phyloP scores from a whole-genome alignment of 2,113 vertebrate species.

The Alosa alosa region DNA sequence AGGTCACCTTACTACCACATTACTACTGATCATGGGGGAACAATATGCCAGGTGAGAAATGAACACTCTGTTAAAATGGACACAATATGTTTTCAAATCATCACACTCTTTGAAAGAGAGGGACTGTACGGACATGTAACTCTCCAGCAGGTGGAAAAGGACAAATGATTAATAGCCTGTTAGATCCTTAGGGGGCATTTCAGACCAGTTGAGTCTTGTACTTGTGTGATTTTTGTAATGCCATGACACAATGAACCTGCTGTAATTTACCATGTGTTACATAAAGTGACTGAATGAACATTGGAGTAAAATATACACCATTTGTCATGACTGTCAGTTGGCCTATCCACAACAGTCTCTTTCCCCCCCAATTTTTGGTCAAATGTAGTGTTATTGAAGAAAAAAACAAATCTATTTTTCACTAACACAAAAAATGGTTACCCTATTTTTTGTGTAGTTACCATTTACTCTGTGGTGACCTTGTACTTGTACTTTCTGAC shows the following conservation, averaged over 20 bases:
- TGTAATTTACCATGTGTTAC: neutral
- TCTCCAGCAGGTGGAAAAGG: neutral
- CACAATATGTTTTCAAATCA: neutral
- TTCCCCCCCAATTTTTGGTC: neutral
- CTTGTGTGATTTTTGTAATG: neutral
- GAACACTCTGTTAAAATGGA: neutral
- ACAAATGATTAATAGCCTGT: neutral
- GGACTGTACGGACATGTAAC: neutral
- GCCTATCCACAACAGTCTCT: no score
- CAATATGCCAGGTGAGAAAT: slow-evolving; percentile 68
- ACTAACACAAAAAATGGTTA: neutral
- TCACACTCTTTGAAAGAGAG: neutral
- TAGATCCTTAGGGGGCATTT: neutral
- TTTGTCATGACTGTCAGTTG: neutral
- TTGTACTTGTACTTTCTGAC: neutral
- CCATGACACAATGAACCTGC: neutral
- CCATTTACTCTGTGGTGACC: neutral
- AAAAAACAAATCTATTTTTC: neutral
- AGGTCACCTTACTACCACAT: slow-evolving; percentile 42
- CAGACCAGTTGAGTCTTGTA: neutral
- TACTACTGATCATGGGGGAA: slow-evolving; percentile 68
- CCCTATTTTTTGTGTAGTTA: no score
- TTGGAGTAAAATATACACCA: neutral
- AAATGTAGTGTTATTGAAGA: neutral
- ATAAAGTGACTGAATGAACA: neutral